Evolutionary conservation across 2,113 vertebrate species (phyloP), one percentile per base, ranked within the genome.

Genomic region (Spea multiplicata): DNA sequence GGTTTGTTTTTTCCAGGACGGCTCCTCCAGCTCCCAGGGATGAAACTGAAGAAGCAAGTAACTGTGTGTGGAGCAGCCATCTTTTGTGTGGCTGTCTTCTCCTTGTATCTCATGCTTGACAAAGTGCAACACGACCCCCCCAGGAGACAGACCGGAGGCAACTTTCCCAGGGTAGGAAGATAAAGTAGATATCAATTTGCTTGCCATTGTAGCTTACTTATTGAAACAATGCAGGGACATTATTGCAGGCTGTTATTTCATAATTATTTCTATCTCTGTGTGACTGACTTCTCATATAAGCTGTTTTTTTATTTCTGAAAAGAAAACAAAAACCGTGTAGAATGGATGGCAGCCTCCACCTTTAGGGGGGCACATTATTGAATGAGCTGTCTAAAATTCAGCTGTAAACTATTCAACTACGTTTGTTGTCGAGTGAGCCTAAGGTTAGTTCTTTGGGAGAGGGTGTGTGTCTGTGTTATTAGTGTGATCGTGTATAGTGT

Each of bases 41-140:
- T 99, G 97, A 98, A 98, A 92, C 93, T 98, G 87, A 98, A 97
- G 87, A 99, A 98, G 91, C 96, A 98, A 90, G 96, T 99, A 91
- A 98, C 97, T 0, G 95, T 99, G 74, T 99, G 96, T 4, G 97
- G 97, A 45, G 97, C 96, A 70, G 96, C 95, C 82, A 95, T 97
- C 88, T 99, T 99, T 91, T 99, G 97, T 68, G 96, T 99, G 88
- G 97, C 97, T 0, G 97, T 99, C 71, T 99, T 99, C 89, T 97
- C 97, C 0, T 96, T 99, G 62, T 99, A 99, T 91, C 85, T 99
- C 84, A 99, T 99, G 97, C 88, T 99, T 91, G 97, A 99, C 87
- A 91, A 96, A 59, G 97, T 99, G 86, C 97, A 99, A 83, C 96
- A 96, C 6, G 97, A 99, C 76, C 96, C 96, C 12, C 52, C 92